Evolutionary conservation across 2,113 vertebrate genomes (phyloP).

Genomic region (Hiodon alosoides): DNA sequence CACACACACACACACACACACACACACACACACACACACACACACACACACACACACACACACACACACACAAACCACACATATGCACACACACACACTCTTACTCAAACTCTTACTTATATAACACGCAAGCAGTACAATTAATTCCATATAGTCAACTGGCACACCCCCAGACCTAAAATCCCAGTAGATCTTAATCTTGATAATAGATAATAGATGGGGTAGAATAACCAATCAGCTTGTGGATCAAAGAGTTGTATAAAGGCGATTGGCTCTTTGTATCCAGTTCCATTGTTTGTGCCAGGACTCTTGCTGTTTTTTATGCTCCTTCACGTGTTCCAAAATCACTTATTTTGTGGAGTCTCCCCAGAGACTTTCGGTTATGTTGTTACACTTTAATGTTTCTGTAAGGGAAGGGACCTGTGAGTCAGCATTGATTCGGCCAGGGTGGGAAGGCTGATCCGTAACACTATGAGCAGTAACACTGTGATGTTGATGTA

Average conservation of each 20-base stretch:
- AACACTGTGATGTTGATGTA: too few relatives aligned
- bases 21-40: too few relatives aligned
- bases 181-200: too few relatives aligned
- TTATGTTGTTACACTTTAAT: constrained; percentile 1
- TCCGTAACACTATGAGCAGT: too few relatives aligned
- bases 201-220: too few relatives aligned
- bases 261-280: background rate
- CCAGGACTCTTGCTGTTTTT: background rate
- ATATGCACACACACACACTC: background rate
- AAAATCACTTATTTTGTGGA: background rate
- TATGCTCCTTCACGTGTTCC: background rate
- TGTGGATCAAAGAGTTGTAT: background rate
- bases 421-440: constrained; percentile 63
- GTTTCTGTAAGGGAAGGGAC: background rate
- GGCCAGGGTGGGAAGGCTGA: constrained; percentile 27
- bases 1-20: too few relatives aligned
- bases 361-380: background rate
- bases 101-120: too few relatives aligned
- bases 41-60: too few relatives aligned
- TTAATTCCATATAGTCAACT: background rate
- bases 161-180: too few relatives aligned
- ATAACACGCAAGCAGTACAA: background rate
- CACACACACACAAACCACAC: background rate
- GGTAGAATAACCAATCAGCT: too few relatives aligned
- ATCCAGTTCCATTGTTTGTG: background rate